Percentiles rank a stretch among this genome's conserved stretches.
phyloP scores from a whole-genome alignment of 2,113 vertebrate species.

The Cyprinodon variegatus region DNA sequence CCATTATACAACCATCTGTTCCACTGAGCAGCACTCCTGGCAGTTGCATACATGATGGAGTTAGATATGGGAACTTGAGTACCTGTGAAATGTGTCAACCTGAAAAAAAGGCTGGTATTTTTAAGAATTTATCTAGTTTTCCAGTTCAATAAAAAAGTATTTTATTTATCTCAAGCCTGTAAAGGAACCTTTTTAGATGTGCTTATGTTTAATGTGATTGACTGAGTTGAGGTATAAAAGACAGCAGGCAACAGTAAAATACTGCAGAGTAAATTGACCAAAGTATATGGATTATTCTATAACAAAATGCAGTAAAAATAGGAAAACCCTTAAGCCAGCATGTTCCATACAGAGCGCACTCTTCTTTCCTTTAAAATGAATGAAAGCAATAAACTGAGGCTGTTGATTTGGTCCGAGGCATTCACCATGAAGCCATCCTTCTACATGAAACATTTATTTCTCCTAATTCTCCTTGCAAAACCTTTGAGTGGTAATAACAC shows the following conservation, averaged over 20 bases:
- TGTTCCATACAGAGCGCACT: background rate
- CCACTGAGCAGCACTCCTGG: conserved; percentile 53
- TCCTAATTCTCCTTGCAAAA: conserved; percentile 80
- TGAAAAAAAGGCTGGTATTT: conserved; percentile 43
- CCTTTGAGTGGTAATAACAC: conserved; percentile 81
- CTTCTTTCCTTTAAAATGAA: conserved; percentile 26
- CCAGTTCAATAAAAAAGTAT: conserved; percentile 26
- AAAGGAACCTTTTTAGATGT: conserved; percentile 6
- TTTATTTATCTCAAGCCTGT: conserved; percentile 1
- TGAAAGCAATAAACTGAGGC: conserved; percentile 49
- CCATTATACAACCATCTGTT: conserved; percentile 75
- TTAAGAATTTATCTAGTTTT: conserved; percentile 44
- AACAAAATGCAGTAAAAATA: background rate
- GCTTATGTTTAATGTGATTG: conserved; percentile 6
- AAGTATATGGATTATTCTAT: conserved; percentile 6
- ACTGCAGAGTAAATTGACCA: background rate
- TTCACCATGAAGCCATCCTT: conserved; percentile 59
- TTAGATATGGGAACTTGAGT: conserved; percentile 49
- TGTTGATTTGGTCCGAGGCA: conserved; percentile 67
- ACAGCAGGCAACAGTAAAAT: background rate
- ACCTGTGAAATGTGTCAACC: conserved; percentile 39
- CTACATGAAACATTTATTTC: conserved; percentile 79
- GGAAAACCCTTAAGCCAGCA: background rate
- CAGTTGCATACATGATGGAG: conserved; percentile 71
- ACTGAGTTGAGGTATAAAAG: conserved; percentile 11